These are phyloP conservation scores for Heliconius erato DNA, from an alignment of 2,888 invertebrate species.

Conservation along the genomic window DNA sequence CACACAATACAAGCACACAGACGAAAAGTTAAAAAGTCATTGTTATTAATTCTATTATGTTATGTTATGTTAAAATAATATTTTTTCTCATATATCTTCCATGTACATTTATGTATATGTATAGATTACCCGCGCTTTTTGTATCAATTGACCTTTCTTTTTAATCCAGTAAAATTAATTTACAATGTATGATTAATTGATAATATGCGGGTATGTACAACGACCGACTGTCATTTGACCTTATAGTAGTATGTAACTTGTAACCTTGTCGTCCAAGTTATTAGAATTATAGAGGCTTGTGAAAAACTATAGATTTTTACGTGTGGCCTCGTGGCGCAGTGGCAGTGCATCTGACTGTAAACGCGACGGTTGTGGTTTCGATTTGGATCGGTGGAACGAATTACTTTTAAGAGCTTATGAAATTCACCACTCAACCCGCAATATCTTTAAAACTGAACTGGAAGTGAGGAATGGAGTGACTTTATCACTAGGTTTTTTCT, in stretches of 20 bases:
- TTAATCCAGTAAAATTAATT: not conserved
- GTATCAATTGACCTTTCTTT: not conserved
- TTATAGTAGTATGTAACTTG: not conserved
- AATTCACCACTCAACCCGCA: not conserved
- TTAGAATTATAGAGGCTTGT: not conserved
- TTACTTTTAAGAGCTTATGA: not conserved
- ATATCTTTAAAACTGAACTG: not conserved
- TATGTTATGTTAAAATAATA: too few species aligned
- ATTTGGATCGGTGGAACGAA: too few species aligned
- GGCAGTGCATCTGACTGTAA: too few species aligned
- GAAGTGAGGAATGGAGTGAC: not conserved
- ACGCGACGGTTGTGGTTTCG: too few species aligned
- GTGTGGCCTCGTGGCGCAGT: too few species aligned
- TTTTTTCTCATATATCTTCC: too few species aligned
- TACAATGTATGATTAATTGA: not conserved
- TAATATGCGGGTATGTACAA: constrained; percentile 2
- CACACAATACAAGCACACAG: too few species aligned
- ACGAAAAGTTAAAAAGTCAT: too few species aligned
- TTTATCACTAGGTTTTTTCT: not conserved
- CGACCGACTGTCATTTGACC: not conserved
- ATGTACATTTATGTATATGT: too few species aligned
- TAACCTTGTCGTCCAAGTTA: not conserved
- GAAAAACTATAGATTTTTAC: not conserved
- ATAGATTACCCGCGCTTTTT: too few species aligned
- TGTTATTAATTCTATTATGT: too few species aligned